These are phyloP conservation scores for Chrysina gloriosa DNA, from an alignment of 2,888 invertebrate species.

Conservation along the genomic window DNA sequence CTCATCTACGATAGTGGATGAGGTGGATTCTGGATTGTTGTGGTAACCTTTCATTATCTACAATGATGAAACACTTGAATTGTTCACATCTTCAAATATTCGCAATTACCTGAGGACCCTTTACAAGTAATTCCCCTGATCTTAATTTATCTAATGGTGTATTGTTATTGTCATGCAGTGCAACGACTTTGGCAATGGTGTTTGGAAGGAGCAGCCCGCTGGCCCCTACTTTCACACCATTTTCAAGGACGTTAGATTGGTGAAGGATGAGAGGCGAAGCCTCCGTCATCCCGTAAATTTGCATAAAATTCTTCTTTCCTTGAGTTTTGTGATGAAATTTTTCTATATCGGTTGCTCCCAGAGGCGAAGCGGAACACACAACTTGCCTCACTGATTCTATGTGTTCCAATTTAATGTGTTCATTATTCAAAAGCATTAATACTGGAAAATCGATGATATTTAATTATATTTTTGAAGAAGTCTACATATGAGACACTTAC, in stretches of 20 bases:
- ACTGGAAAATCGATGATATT: conserved; percentile 45
- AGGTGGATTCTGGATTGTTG: conserved; percentile 77
- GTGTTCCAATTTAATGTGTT: conserved; percentile 65
- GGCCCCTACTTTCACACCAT: conserved; percentile 54
- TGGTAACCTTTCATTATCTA: conserved; percentile 77
- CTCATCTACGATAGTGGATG: conserved; percentile 70
- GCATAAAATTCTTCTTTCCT: conserved; percentile 50
- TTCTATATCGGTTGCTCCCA: conserved; percentile 57
- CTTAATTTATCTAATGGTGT: conserved; percentile 54
- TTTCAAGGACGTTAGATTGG: conserved; percentile 46
- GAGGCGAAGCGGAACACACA: conserved; percentile 69
- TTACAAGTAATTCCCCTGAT: conserved; percentile 78
- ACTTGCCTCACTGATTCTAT: conserved; percentile 63
- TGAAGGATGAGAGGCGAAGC: conserved; percentile 70
- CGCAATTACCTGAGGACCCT: conserved; percentile 74
- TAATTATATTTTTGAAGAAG: not conserved
- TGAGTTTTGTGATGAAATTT: conserved; percentile 53
- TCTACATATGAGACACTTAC: conserved; percentile 54
- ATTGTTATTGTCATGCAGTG: conserved; percentile 55
- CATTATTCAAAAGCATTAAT: conserved; percentile 51
- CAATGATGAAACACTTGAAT: too few relatives aligned
- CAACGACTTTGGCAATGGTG: conserved; percentile 73
- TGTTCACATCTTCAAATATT: not conserved
- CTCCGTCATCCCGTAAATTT: conserved; percentile 77
- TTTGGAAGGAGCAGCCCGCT: conserved; percentile 72